A percentile compares a stretch with the other conserved stretches of the same genome.
phyloP scores from a whole-genome alignment of 2,113 vertebrate species.

The Glaucidium brasilianum region DNA sequence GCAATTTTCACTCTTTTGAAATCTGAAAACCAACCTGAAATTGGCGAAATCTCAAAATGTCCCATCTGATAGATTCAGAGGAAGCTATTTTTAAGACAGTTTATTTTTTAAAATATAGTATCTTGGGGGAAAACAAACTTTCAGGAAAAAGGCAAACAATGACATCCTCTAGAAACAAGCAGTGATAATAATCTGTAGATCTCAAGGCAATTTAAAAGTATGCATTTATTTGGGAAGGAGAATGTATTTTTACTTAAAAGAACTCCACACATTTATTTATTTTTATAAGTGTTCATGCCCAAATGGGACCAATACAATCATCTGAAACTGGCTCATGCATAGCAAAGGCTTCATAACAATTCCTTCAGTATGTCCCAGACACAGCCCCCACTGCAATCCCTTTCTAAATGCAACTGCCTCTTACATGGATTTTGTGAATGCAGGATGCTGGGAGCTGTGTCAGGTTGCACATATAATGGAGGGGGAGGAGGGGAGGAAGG shows the following conservation, averaged over 20 bases:
- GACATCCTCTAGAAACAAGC: neutral
- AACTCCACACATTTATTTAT: neutral
- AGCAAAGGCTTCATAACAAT: neutral
- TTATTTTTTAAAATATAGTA: neutral
- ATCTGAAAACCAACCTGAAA: neutral
- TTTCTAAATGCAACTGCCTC: neutral
- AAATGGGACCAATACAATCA: neutral
- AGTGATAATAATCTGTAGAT: neutral
- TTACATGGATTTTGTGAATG: neutral
- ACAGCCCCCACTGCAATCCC: neutral
- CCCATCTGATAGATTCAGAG: neutral
- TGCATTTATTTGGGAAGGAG: neutral
- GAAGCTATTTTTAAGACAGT: neutral
- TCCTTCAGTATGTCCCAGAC: neutral
- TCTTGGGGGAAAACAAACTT: neutral
- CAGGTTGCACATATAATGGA: too few species aligned
- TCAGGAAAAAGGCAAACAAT: neutral
- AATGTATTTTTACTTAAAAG: neutral
- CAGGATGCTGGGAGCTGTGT: neutral
- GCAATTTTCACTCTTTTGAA: neutral
- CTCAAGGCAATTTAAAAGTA: neutral
- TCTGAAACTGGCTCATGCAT: neutral
- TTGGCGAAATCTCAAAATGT: neutral
- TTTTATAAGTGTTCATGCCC: neutral
- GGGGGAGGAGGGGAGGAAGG: accelerated